Percentiles rank a stretch among this genome's conserved stretches.
Evolutionary conservation across 2,888 invertebrate species (phyloP).

Genomic region (Drosophila acutilabella): DNA sequence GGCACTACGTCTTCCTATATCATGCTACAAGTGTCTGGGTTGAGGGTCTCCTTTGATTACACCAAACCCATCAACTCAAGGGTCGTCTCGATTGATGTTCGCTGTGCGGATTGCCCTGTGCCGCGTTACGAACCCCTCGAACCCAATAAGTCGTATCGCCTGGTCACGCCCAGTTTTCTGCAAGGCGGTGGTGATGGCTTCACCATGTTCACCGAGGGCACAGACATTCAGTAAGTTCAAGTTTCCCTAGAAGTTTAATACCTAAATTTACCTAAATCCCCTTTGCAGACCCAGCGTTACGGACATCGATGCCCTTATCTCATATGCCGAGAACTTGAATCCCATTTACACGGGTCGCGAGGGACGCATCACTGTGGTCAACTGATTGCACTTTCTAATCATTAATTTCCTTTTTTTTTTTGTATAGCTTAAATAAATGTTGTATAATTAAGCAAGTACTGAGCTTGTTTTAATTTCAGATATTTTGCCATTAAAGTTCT

Average conservation of each 20-base stretch:
- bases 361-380: constrained; percentile 70
- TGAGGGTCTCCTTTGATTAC: constrained; percentile 86
- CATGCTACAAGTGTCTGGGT: constrained; percentile 87
- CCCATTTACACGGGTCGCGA: constrained; percentile 74
- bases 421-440: constrained; percentile 16
- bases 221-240: constrained; percentile 78
- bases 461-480: neutral
- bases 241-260: neutral
- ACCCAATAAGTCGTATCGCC: constrained; percentile 87
- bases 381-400: constrained; percentile 10
- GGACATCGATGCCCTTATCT: constrained; percentile 76
- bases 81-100: constrained; percentile 86
- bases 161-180: constrained; percentile 88
- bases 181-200: constrained; percentile 90
- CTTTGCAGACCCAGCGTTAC: constrained; percentile 50
- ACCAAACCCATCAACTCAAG: constrained; percentile 87
- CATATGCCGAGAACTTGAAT: constrained; percentile 57
- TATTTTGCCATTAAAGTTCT: too few relatives aligned
- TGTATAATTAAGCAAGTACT: constrained; percentile 5
- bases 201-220: constrained; percentile 84
- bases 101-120: constrained; percentile 83
- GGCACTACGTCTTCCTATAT: constrained; percentile 57
- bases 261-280: neutral
- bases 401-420: neutral
- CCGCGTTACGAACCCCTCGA: constrained; percentile 88